Evolutionary conservation across 1,140 invertebrate species (phyloP), one percentile per base, ranked within the genome.

Genomic region (Drosophila persimilis): DNA sequence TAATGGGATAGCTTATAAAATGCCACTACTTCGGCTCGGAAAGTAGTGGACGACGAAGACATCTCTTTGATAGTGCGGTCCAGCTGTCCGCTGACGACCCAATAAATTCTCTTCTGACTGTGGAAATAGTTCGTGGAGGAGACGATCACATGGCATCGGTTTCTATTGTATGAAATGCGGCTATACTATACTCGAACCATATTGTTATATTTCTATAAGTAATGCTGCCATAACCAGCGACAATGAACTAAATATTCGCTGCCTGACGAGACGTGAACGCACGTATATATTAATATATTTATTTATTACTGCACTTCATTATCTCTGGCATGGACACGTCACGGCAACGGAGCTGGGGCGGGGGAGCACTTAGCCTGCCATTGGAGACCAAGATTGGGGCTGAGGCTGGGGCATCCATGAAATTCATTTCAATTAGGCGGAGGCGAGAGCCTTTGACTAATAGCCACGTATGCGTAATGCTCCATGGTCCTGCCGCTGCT

Each of bases 301-400:
- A 69, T 73, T 80, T 77, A 65, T 75, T 61, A 48, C 65, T 63
- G 52, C 47, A 69, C 59, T 56, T 80, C 62, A 85, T 86, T 81
- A 86, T 80, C 73, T 57, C 62, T 22, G 73, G 72, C 72, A 58
- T 44, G 71, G 77, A 62, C 75, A 76, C 51, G 61, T 56, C 64
- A 56, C n/a, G 41, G 35, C 35, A 39, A 13, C 35, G 35, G 11
- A 39, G 44, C 20, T 52, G 51, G 53, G 45, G 52, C 35, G 35
- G 65, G 65, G 50, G 65, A 64, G 67, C 63, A 69, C 63, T 83
- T 77, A 70, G 62, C 45, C 60, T 13, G 35, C 35, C 35, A 13
- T 39, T 39, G 35, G 35, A 39, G 35, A 39, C 11, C 24, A 5
- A 26, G 24, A 26, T 4, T 26, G 35, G 35, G 4, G 35, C 20